Conservation (phyloP, 2,888 invertebrate species). For the Omphaloscelis lunosa region DNA sequence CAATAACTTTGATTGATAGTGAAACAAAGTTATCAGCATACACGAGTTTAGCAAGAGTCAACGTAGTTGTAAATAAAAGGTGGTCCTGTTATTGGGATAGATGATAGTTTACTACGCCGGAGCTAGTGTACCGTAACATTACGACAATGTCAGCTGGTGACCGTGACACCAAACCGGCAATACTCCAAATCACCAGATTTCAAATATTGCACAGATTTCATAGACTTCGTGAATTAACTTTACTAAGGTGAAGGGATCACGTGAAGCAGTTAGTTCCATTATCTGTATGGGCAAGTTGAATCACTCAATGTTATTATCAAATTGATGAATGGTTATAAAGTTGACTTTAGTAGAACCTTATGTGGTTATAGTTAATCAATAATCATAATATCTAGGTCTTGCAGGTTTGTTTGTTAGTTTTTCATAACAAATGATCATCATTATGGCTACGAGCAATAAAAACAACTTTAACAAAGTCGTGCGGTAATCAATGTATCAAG, state of each 20-base stretch:
- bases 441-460: slow-evolving; percentile 33
- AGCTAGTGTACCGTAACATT: slow-evolving; percentile 73
- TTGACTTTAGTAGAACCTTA: not conserved
- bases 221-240: slow-evolving; percentile 62
- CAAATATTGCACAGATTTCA: slow-evolving; percentile 75
- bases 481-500: slow-evolving; percentile 49
- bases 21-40: slow-evolving; percentile 11
- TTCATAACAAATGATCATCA: slow-evolving; percentile 13
- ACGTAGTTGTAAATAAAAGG: slow-evolving; percentile 21
- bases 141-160: slow-evolving; percentile 74
- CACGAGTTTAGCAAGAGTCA: slow-evolving; percentile 25
- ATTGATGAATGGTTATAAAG: slow-evolving; percentile 25
- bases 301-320: slow-evolving; percentile 15
- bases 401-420: slow-evolving; percentile 19
- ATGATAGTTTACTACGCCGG: slow-evolving; percentile 33
- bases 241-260: slow-evolving; percentile 58
- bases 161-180: slow-evolving; percentile 76
- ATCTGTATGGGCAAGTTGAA: not conserved
- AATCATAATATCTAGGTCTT: not conserved
- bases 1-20: slow-evolving; percentile 8
- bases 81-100: slow-evolving; percentile 18
- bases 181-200: slow-evolving; percentile 72
- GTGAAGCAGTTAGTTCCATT: slow-evolving; percentile 26
- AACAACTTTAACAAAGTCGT: slow-evolving; percentile 41
- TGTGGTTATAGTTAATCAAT: not conserved